These are phyloP conservation scores for Cisticola juncidis DNA, from an alignment of 2,113 vertebrate genomes.

Conservation along the genomic window DNA sequence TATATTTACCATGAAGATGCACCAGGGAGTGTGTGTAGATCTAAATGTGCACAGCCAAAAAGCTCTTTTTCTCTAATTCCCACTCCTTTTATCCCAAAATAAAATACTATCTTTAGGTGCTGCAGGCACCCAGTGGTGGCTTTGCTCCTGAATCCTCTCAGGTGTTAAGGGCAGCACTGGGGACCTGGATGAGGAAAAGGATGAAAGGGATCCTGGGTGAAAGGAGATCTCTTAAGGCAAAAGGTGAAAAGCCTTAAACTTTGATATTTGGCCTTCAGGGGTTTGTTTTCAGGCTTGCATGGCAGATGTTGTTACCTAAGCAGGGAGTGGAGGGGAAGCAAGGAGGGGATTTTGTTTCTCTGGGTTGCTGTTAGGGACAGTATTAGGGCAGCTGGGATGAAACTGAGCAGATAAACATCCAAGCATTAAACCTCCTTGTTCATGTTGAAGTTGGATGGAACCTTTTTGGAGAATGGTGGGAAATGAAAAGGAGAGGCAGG, in stretches of 20 bases:
- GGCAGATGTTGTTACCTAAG: not conserved
- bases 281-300: not conserved
- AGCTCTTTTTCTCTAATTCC: not conserved
- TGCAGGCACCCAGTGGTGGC: not conserved
- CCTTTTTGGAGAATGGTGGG: not conserved
- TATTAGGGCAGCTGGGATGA: not conserved
- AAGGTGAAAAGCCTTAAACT: not conserved
- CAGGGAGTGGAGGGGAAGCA: not conserved
- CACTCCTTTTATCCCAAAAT: not conserved
- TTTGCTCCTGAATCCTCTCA: not conserved
- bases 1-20: not conserved
- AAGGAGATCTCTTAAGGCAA: not conserved
- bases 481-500: not conserved
- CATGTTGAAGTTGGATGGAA: accelerated
- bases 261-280: not conserved
- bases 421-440: not conserved
- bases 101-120: not conserved
- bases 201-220: not conserved
- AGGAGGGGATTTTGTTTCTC: not conserved
- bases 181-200: not conserved
- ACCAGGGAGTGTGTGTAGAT: not conserved
- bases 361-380: not conserved
- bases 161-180: not conserved
- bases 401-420: not conserved
- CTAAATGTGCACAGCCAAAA: not conserved